Evolutionary conservation across 2,888 invertebrate species (phyloP).

Genomic region (Drosophila mulleri): DNA sequence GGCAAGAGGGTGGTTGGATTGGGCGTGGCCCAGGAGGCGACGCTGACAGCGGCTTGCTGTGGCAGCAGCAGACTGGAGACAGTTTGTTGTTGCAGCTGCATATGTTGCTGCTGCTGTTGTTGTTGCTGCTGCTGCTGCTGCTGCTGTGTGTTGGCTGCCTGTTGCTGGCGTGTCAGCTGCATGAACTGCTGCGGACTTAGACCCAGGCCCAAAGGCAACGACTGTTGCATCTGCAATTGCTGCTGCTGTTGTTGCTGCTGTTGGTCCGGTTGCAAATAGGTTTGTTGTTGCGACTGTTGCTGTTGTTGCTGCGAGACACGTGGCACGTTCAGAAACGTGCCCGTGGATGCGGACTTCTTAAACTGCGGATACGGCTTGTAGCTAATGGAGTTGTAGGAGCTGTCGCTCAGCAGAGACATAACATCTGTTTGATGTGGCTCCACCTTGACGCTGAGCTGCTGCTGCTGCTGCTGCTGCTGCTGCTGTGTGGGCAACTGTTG

Average conservation of each 20-base stretch:
- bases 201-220: constrained; percentile 55
- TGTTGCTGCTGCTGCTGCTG: constrained; percentile 48
- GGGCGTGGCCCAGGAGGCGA: constrained; percentile 68
- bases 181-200: constrained; percentile 65
- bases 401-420: constrained; percentile 72
- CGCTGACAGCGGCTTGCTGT: constrained; percentile 59
- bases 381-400: constrained; percentile 57
- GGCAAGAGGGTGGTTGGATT: constrained; percentile 64
- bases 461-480: constrained; percentile 42
- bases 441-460: constrained; percentile 80
- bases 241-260: constrained; percentile 56
- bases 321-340: constrained; percentile 81
- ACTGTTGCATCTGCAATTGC: constrained; percentile 63
- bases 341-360: constrained; percentile 83
- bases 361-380: constrained; percentile 83
- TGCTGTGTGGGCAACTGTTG: constrained; percentile 30
- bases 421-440: constrained; percentile 79
- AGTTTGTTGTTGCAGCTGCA: constrained; percentile 68
- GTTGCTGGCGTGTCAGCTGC: constrained; percentile 72
- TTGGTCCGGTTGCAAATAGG: constrained; percentile 70
- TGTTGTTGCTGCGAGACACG: constrained; percentile 63
- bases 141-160: constrained; percentile 49
- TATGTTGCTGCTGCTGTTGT: constrained; percentile 52
- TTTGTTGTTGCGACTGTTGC: constrained; percentile 60
- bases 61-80: constrained; percentile 55